Evolutionary conservation across 2,888 invertebrate genomes (phyloP), one percentile per base, ranked within the genome.

Genomic region (Flabesymbios commensalis): DNA sequence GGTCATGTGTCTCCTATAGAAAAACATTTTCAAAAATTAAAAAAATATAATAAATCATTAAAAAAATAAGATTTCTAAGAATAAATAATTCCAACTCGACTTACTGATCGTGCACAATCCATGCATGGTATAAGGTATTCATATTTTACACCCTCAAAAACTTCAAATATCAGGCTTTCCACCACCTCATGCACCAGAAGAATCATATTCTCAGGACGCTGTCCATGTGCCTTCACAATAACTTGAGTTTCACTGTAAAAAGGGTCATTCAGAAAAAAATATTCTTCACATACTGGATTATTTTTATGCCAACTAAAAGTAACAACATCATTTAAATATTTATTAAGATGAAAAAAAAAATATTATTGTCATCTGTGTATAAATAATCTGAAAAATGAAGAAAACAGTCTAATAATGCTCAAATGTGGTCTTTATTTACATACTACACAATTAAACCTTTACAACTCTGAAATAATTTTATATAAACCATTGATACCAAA

Each of bases 151-250:
- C 81, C 81, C 56, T 72, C 60, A 70, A 80, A 82, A 3, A 78
- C 78, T 60, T 81, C 79, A 1, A 70, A 62, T 24, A 81, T 80
- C 51, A 82, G 72, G 14, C 73, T 71, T 64, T 80, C 80, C 43
- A 81, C 70, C 28, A 81, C 78, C 65, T 82, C 81, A 68, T 82
- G 80, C 7, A 81, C 75, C 31, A 81, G 63, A 60, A 80, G 76
- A n/a, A 81, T 59, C 10, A 80, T 73, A 65, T 81, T 81, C 65
- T 81, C 81, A 41, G 82, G 80, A 19, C 74, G 71, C 55, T 70
- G 72, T 3, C 81, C 81, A 47, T 74, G 71, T 3, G 76, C 78
- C 48, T 73, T 72, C 0, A 79, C 76, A n/a, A 73, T 48, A 32
- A 80, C 67, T 43, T 75, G 68, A 17, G 68, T 69, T n/a, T 71